Percentiles rank a stretch among this genome's conserved stretches.
Conservation (phyloP, 1,140 invertebrate species). For the Phymastichus coffea region DNA sequence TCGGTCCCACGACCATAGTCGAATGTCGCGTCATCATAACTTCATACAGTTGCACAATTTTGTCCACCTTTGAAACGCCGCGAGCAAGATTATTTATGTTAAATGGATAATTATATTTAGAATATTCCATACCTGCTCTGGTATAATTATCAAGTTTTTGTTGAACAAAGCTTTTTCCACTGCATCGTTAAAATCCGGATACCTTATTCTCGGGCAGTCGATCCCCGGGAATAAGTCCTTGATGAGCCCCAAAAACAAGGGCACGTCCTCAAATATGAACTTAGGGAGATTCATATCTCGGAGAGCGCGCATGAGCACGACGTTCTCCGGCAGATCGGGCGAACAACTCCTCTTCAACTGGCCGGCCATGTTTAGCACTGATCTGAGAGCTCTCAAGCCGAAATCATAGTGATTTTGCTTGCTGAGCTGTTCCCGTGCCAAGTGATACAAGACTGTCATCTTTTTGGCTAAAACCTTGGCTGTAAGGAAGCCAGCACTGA, state of each 20-base stretch:
- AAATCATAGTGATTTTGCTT: constrained; percentile 94
- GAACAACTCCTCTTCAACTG: constrained; percentile 78
- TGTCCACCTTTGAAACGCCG: constrained; percentile 74
- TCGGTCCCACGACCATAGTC: constrained; percentile 88
- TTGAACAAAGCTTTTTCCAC: constrained; percentile 68
- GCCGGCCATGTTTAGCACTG: constrained; percentile 86
- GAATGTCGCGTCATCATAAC: constrained; percentile 92
- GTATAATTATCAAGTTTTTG: constrained; percentile 71
- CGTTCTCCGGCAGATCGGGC: constrained; percentile 74
- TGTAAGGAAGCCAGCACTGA: constrained; percentile 85
- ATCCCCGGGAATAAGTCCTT: constrained; percentile 84
- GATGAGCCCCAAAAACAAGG: constrained; percentile 84
- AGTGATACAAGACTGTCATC: constrained; percentile 85
- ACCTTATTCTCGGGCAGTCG: constrained; percentile 79
- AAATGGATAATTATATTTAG: neutral
- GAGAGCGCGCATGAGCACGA: constrained; percentile 85
- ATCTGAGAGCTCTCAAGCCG: constrained; percentile 84
- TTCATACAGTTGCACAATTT: constrained; percentile 88
- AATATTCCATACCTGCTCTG: constrained; percentile 67
- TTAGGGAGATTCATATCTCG: constrained; percentile 91
- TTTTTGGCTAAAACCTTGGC: constrained; percentile 89
- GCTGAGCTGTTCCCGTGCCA: constrained; percentile 82
- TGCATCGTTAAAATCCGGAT: constrained; percentile 81
- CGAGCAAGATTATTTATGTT: no score
- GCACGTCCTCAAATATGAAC: constrained; percentile 88